Conservation (phyloP, 2,888 invertebrate species). For the Agonum fuliginosum region DNA sequence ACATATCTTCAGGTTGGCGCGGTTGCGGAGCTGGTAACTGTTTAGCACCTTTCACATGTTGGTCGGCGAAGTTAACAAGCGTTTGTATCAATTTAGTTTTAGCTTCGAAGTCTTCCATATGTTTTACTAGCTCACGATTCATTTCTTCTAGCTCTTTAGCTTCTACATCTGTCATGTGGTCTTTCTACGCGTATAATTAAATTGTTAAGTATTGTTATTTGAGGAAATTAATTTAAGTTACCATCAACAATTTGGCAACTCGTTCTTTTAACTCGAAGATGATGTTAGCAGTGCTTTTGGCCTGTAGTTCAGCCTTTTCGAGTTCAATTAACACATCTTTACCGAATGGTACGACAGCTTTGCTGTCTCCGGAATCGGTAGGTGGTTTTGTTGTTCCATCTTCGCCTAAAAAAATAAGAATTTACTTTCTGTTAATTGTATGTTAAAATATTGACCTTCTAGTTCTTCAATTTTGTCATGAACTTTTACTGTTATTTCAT, state of each 20-base stretch:
- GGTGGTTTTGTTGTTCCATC: slow-evolving; percentile 8
- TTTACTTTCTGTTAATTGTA: background rate
- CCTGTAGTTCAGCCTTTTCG: slow-evolving; percentile 73
- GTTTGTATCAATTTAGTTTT: slow-evolving; percentile 77
- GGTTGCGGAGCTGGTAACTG: background rate
- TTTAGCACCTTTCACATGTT: slow-evolving; percentile 60
- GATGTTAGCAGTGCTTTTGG: slow-evolving; percentile 72
- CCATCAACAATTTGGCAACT: slow-evolving; percentile 70
- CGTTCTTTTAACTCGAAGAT: slow-evolving; percentile 71
- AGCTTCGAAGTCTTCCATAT: slow-evolving; percentile 78
- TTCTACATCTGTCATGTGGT: slow-evolving; percentile 76
- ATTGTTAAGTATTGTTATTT: slow-evolving; percentile 8
- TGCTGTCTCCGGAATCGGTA: slow-evolving; percentile 39
- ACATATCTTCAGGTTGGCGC: slow-evolving; percentile 68
- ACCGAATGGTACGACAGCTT: slow-evolving; percentile 66
- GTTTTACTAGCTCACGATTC: slow-evolving; percentile 76
- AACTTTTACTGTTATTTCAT: slow-evolving; percentile 66
- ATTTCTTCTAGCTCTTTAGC: slow-evolving; percentile 75
- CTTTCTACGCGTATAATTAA: slow-evolving; percentile 73
- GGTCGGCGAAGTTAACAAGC: slow-evolving; percentile 72
- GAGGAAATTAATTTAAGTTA: slow-evolving; percentile 62
- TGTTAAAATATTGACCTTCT: background rate
- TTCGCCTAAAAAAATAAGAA: too few species aligned
- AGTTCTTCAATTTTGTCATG: slow-evolving; percentile 23
- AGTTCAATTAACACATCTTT: slow-evolving; percentile 70